These are phyloP conservation scores for Oryzias melastigma DNA, from an alignment of 2,113 vertebrate genomes.

Conservation along the genomic window DNA sequence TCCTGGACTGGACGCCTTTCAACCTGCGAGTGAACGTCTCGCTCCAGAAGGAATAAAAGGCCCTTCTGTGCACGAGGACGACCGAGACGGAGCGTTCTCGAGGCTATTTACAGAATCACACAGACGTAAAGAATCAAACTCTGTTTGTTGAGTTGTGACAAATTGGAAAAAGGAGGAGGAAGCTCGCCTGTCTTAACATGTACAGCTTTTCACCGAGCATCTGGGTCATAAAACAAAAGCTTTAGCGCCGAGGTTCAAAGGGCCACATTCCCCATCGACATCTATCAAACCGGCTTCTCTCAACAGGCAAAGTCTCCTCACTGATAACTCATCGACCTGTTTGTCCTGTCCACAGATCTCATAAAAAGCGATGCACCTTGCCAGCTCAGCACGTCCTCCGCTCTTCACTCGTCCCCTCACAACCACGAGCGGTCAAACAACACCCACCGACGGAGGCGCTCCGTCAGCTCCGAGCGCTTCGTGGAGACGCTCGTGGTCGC, in stretches of 20 bases:
- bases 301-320: neutral
- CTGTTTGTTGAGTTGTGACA: conserved; percentile 20
- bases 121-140: conserved; percentile 15
- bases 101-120: conserved; percentile 41
- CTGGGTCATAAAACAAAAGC: conserved; percentile 72
- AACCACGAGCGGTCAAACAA: conserved; percentile 46
- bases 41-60: conserved; percentile 38
- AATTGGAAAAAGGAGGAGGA: conserved; percentile 57
- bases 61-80: conserved; percentile 25
- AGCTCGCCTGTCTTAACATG: conserved; percentile 66
- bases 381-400: conserved; percentile 71
- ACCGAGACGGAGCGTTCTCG: conserved; percentile 35
- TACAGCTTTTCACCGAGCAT: conserved; percentile 66
- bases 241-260: conserved; percentile 61
- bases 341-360: conserved; percentile 75
- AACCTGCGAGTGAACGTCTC: conserved; percentile 40
- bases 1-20: conserved; percentile 52
- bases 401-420: conserved; percentile 62
- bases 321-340: conserved; percentile 32
- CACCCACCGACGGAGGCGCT: conserved; percentile 83
- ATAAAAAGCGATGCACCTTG: conserved; percentile 75
- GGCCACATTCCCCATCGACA: conserved; percentile 39
- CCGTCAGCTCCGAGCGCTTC: conserved; percentile 92
- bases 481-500: conserved; percentile 97
- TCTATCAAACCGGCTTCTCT: conserved; percentile 12